Conservation (phyloP, 2,888 invertebrate species). For the Heteromyza rotundicornis region DNA sequence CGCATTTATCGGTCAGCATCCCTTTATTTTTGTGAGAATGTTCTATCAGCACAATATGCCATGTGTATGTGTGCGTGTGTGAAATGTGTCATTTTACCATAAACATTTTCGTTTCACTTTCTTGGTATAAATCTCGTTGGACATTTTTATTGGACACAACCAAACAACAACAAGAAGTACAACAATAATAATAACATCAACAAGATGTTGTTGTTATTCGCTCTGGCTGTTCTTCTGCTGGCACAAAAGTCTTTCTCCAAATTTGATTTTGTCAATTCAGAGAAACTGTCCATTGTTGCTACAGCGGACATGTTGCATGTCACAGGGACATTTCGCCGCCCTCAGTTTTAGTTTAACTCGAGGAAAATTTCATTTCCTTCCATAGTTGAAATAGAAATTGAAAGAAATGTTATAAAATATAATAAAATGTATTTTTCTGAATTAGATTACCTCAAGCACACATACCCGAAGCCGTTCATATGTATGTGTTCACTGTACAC, state of each 20-base stretch:
- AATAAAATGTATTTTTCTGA: background rate
- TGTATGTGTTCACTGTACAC: background rate
- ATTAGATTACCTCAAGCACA: background rate
- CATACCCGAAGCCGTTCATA: background rate
- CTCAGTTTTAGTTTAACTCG: background rate
- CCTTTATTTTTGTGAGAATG: too few species aligned
- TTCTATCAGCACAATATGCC: too few species aligned
- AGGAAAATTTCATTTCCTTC: background rate
- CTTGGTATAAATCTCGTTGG: background rate
- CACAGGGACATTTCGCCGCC: background rate
- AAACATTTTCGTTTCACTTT: background rate
- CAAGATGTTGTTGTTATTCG: too few species aligned
- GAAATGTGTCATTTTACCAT: constrained; percentile 3
- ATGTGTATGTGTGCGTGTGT: background rate
- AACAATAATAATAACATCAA: background rate
- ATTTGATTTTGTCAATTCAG: background rate
- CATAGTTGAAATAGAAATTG: background rate
- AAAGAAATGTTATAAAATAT: too few species aligned
- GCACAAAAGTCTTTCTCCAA: background rate
- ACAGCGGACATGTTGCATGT: background rate
- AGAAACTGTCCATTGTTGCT: background rate
- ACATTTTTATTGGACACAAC: constrained; percentile 4
- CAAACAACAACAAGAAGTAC: background rate
- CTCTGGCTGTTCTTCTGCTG: background rate
- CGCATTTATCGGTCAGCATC: too few species aligned